phyloP scores from a whole-genome alignment of 2,888 invertebrate species.

The Drosophila yooni region DNA sequence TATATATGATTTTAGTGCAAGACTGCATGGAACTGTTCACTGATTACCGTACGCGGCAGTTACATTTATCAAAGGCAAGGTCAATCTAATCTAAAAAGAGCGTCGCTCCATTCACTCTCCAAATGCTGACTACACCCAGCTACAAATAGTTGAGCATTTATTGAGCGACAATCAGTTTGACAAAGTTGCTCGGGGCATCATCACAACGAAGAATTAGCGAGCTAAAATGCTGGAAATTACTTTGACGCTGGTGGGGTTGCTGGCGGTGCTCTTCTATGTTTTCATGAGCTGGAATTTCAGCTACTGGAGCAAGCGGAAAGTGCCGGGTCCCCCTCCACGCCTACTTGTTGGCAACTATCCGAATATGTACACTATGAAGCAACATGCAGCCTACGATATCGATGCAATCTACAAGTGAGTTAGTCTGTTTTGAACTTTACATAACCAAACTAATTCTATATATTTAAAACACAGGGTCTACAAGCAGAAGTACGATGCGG shows the following conservation, averaged over 20 bases:
- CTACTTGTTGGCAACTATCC: constrained; percentile 83
- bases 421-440: constrained; percentile 38
- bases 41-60: background rate
- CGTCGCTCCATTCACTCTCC: constrained; percentile 5
- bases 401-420: constrained; percentile 84
- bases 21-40: constrained; percentile 3
- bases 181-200: constrained; percentile 1
- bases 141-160: background rate
- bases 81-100: constrained; percentile 18
- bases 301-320: constrained; percentile 83
- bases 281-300: constrained; percentile 80
- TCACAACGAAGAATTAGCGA: background rate
- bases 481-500: constrained; percentile 75
- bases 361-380: constrained; percentile 66
- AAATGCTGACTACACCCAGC: background rate
- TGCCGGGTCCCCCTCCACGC: constrained; percentile 83
- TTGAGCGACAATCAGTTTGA: constrained; percentile 15
- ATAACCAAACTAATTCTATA: no score
- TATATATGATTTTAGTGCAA: background rate
- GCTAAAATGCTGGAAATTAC: constrained; percentile 53
- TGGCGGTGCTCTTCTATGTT: constrained; percentile 55
- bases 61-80: background rate
- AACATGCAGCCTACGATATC: constrained; percentile 80
- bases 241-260: constrained; percentile 34
- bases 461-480: constrained; percentile 31